These are phyloP conservation scores for Mesoligia furuncula DNA, from an alignment of 2,888 invertebrate species.

Conservation along the genomic window DNA sequence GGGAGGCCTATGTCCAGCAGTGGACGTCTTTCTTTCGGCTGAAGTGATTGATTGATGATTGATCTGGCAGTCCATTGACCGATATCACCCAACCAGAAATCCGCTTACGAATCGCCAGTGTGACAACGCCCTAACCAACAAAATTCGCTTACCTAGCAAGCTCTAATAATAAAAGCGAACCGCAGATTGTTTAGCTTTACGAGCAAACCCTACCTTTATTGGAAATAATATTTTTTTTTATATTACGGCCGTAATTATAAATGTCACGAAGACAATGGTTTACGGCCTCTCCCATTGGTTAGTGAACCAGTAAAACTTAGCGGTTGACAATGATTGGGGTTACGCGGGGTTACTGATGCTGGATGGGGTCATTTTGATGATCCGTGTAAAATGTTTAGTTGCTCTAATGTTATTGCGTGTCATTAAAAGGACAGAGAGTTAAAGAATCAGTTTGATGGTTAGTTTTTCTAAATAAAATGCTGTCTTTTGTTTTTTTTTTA, in stretches of 20 bases:
- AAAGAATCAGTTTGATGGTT: constrained; percentile 3
- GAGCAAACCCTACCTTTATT: constrained; percentile 54
- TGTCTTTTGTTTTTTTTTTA: neutral
- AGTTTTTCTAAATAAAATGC: neutral
- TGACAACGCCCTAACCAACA: constrained; percentile 11
- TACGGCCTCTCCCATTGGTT: constrained; percentile 64
- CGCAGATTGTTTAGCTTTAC: constrained; percentile 53
- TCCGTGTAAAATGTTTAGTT: constrained; percentile 31
- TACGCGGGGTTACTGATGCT: constrained; percentile 38
- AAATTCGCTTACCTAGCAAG: constrained; percentile 21
- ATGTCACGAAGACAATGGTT: constrained; percentile 68
- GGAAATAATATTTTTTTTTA: constrained; percentile 65
- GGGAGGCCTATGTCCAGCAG: no score
- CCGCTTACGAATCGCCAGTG: neutral
- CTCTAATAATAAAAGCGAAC: constrained; percentile 37
- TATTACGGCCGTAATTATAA: constrained; percentile 61
- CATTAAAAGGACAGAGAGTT: constrained; percentile 27
- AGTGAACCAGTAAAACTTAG: constrained; percentile 72
- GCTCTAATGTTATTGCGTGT: constrained; percentile 4
- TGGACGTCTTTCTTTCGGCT: no score
- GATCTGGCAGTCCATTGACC: no score
- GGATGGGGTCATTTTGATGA: constrained; percentile 46
- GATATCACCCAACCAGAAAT: neutral
- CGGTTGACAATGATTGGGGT: constrained; percentile 57
- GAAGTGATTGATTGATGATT: no score